Evolutionary conservation across 1,140 invertebrate species (phyloP).

Genomic region (Schlechtendalia chinensis): DNA sequence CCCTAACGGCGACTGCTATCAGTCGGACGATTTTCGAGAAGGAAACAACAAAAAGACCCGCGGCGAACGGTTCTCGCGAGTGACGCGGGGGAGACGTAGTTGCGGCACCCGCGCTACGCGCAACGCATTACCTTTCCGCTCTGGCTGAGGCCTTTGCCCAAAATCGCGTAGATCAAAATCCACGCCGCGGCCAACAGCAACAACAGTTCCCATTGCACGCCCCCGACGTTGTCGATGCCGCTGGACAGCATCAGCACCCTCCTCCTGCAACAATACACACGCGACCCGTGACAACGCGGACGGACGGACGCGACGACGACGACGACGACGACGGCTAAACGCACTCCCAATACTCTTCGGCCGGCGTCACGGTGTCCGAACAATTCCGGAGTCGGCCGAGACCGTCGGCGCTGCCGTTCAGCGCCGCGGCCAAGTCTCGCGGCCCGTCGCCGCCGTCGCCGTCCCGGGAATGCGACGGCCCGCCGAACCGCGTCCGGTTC

Average conservation of each 20-base stretch:
- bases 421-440: neutral
- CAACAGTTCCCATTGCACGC: constrained; percentile 69
- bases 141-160: constrained; percentile 71
- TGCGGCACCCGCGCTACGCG: too few relatives aligned
- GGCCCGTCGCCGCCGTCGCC: neutral
- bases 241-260: constrained; percentile 61
- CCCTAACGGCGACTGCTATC: too few relatives aligned
- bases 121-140: constrained; percentile 76
- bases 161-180: constrained; percentile 69
- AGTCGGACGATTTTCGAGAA: too few relatives aligned
- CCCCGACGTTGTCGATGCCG: constrained; percentile 66
- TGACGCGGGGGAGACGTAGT: too few relatives aligned
- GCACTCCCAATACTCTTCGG: constrained; percentile 68
- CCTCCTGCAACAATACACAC: constrained; percentile 56
- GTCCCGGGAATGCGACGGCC: neutral
- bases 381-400: constrained; percentile 1
- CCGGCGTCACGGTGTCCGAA: constrained; percentile 56
- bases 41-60: too few relatives aligned
- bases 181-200: constrained; percentile 68
- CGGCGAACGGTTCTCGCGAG: too few relatives aligned
- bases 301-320: too few relatives aligned
- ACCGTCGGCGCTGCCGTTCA: neutral
- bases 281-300: constrained; percentile 38
- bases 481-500: neutral
- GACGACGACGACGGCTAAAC: neutral